Conservation (phyloP, 1,140 invertebrate species). For the Hylyphantes graminicola region DNA sequence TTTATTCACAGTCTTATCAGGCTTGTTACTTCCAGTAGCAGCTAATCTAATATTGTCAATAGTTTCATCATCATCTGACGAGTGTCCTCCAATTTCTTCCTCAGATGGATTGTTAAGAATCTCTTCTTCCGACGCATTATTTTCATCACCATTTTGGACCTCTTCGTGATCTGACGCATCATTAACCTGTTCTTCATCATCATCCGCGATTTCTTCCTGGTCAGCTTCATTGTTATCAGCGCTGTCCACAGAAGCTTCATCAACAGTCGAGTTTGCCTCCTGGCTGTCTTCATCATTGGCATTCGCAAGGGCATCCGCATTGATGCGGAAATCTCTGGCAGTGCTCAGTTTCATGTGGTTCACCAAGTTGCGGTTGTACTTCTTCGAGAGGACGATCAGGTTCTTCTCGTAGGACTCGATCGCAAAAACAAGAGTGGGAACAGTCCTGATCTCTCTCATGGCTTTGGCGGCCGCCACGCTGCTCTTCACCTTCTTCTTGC, state of each 20-base stretch:
- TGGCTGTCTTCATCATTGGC: constrained; percentile 55
- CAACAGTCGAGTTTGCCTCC: not conserved
- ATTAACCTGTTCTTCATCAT: no score
- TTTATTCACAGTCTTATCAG: not conserved
- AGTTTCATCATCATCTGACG: not conserved
- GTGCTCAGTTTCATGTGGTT: constrained; percentile 69
- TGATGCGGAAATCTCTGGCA: constrained; percentile 70
- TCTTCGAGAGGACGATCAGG: constrained; percentile 69
- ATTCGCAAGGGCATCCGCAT: constrained; percentile 65
- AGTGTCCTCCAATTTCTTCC: not conserved
- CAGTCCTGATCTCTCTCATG: constrained; percentile 68
- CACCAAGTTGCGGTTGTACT: constrained; percentile 70
- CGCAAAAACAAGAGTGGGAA: constrained; percentile 69
- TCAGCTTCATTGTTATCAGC: not conserved
- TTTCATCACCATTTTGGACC: constrained; percentile 1
- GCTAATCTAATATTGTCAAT: not conserved
- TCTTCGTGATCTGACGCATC: no score
- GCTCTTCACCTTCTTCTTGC: constrained; percentile 27
- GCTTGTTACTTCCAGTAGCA: not conserved
- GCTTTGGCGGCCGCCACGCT: constrained; percentile 64
- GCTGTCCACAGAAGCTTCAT: not conserved
- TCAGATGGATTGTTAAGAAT: not conserved
- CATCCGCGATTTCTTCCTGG: no score
- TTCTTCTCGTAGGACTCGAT: constrained; percentile 70
- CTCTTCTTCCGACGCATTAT: not conserved